Conservation (phyloP, 2,113 vertebrate genomes). For the Xenopus laevis region DNA sequence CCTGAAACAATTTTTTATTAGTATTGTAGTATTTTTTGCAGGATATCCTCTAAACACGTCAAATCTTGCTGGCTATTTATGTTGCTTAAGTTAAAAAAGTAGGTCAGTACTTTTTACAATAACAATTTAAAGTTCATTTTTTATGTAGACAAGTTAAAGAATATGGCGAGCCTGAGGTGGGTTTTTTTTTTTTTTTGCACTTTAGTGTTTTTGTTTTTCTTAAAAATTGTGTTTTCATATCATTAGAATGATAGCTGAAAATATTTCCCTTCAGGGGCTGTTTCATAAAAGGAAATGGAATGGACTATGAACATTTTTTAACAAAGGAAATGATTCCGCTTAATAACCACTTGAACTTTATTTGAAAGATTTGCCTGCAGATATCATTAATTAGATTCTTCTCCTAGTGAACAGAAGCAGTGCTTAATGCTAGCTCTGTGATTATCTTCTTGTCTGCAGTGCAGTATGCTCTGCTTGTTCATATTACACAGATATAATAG, state of each 20-base stretch:
- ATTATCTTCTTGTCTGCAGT: not conserved
- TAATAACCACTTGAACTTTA: constrained; percentile 29
- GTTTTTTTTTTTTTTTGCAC: no score
- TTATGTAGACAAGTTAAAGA: no score
- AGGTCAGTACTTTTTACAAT: no score
- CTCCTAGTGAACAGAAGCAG: not conserved
- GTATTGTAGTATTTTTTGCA: no score
- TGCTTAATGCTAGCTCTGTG: constrained; percentile 8
- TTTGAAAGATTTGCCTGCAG: constrained; percentile 43
- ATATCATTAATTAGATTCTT: constrained; percentile 13
- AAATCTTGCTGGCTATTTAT: no score
- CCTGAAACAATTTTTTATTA: no score
- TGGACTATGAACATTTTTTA: not conserved
- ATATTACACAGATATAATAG: not conserved
- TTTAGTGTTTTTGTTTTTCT: no score
- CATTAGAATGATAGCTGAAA: constrained; percentile 8
- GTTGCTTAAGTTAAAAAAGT: no score
- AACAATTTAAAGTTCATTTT: no score
- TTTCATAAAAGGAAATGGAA: not conserved
- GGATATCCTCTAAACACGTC: no score
- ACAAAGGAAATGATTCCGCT: constrained; percentile 3
- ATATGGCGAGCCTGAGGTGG: no score
- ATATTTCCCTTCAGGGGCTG: constrained; percentile 1
- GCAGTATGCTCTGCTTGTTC: not conserved
- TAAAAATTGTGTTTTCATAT: not conserved